A percentile compares a stretch with the other conserved stretches of the same genome.
Conservation (phyloP, 1,140 invertebrate genomes). For the Homarus americanus region DNA sequence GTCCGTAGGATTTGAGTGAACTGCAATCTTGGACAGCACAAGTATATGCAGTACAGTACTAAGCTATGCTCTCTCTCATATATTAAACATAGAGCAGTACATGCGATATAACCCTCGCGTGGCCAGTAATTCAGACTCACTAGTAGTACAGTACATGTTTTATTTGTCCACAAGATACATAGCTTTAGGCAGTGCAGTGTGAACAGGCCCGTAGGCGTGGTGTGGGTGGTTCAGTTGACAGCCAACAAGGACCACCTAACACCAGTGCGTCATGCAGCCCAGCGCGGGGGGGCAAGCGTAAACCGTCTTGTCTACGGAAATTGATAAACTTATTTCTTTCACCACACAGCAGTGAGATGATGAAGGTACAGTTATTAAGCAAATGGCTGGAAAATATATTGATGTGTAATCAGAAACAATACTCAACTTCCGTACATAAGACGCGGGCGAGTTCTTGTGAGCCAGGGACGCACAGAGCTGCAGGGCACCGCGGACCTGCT, state of each 20-base stretch:
- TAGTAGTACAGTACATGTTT: conserved; percentile 11
- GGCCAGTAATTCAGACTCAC: not conserved
- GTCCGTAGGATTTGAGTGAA: no score
- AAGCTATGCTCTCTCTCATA: no score
- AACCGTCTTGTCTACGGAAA: not conserved
- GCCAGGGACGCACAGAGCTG: not conserved
- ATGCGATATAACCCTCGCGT: no score
- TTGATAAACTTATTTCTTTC: not conserved
- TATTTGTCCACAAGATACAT: conserved; percentile 57
- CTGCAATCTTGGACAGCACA: no score
- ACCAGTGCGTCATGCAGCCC: conserved; percentile 15
- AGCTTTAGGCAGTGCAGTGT: conserved; percentile 43
- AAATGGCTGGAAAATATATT: not conserved
- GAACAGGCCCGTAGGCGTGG: conserved; percentile 25
- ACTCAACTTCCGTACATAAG: not conserved
- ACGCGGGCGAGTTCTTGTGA: not conserved
- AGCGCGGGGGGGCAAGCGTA: not conserved
- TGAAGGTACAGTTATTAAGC: not conserved
- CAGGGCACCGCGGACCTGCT: not conserved
- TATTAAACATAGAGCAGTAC: no score
- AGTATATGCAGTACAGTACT: no score
- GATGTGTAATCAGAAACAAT: not conserved
- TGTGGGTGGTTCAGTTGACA: not conserved
- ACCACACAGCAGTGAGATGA: not conserved
- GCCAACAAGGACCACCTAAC: not conserved